These are phyloP conservation scores for Clusia tigrina DNA, from an alignment of 2,888 invertebrate species.

Conservation along the genomic window DNA sequence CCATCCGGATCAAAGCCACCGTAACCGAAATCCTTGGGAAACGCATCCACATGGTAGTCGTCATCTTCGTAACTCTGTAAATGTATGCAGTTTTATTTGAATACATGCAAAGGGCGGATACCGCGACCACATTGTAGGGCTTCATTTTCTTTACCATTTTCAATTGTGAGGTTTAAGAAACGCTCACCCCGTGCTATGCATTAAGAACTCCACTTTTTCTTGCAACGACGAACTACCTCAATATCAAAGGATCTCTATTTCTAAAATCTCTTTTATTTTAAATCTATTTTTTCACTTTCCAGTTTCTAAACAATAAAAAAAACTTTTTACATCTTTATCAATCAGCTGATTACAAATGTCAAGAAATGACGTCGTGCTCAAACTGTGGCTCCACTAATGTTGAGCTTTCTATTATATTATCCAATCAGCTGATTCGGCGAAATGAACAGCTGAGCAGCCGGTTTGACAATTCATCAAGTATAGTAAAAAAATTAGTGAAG, in stretches of 20 bases:
- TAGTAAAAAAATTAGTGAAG: background rate
- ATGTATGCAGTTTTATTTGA: too few species aligned
- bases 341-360: slow-evolving; percentile 4
- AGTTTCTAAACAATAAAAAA: slow-evolving; percentile 1
- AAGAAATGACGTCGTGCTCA: background rate
- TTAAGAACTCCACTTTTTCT: slow-evolving; percentile 13
- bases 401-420: background rate
- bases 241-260: too few species aligned
- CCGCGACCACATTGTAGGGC: slow-evolving; percentile 4
- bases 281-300: background rate
- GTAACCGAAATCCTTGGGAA: slow-evolving; percentile 93
- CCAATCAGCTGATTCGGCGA: background rate
- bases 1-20: slow-evolving; percentile 84
- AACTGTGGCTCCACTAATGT: background rate
- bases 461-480: background rate
- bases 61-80: slow-evolving; percentile 69
- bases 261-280: background rate
- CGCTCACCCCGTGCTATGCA: slow-evolving; percentile 17
- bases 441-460: background rate
- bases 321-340: background rate
- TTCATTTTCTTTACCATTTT: slow-evolving; percentile 20
- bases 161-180: background rate
- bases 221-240: background rate
- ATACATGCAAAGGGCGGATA: slow-evolving; percentile 11
- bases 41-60: slow-evolving; percentile 72